Conservation (phyloP, 2,888 invertebrate genomes). For the Elegia similella region DNA sequence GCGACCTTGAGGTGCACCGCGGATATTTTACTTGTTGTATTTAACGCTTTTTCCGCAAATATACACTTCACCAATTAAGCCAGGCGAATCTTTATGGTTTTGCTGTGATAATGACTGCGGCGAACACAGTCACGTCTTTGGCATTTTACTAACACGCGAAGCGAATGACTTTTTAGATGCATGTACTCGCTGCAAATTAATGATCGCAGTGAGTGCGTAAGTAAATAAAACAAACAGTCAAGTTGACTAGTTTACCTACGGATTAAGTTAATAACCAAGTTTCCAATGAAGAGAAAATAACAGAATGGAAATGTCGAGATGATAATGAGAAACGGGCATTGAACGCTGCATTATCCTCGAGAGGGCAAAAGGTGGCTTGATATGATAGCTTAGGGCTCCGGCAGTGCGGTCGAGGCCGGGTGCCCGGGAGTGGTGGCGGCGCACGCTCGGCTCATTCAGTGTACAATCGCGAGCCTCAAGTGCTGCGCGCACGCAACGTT, state of each 20-base stretch:
- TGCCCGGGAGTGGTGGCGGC: slow-evolving; percentile 67
- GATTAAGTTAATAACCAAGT: neutral
- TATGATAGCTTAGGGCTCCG: slow-evolving; percentile 64
- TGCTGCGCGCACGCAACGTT: slow-evolving; percentile 72
- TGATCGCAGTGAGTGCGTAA: neutral
- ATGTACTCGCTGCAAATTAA: slow-evolving; percentile 17
- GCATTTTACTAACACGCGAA: slow-evolving; percentile 28
- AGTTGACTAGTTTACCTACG: neutral
- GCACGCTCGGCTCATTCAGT: slow-evolving; percentile 63
- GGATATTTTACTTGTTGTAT: slow-evolving; percentile 65
- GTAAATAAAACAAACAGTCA: neutral
- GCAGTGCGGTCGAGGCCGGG: slow-evolving; percentile 69
- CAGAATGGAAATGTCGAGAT: slow-evolving; percentile 38
- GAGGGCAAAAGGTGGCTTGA: slow-evolving; percentile 69
- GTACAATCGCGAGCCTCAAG: slow-evolving; percentile 70
- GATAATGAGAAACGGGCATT: slow-evolving; percentile 62
- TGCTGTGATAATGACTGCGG: slow-evolving; percentile 23
- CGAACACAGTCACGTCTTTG: slow-evolving; percentile 37
- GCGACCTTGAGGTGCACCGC: slow-evolving; percentile 67
- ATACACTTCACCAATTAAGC: slow-evolving; percentile 35
- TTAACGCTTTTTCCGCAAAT: slow-evolving; percentile 70
- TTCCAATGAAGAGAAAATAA: neutral
- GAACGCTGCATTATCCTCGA: slow-evolving; percentile 65
- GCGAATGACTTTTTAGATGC: slow-evolving; percentile 24
- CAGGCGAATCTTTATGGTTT: slow-evolving; percentile 27